Conservation (phyloP, 2,888 invertebrate species). For the Apamea crenata region DNA sequence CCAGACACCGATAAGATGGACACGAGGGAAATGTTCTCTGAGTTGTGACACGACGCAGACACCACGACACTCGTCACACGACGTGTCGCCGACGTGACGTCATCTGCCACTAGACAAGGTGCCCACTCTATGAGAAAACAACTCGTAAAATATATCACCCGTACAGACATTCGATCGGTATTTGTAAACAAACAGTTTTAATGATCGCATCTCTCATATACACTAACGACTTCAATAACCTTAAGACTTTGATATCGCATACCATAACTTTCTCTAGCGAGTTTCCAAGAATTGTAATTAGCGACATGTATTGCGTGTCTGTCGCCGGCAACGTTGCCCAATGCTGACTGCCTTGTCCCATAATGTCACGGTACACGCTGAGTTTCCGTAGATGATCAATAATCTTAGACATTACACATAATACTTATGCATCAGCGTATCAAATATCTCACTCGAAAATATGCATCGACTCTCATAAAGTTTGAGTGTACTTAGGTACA, state of each 20-base stretch:
- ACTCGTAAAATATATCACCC: conserved; percentile 46
- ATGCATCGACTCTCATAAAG: conserved; percentile 38
- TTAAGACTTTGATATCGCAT: conserved; percentile 30
- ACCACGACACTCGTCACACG: conserved; percentile 24
- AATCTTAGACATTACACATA: conserved; percentile 35
- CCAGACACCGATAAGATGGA: conserved; percentile 43
- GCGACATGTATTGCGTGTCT: conserved; percentile 52
- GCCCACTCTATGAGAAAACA: conserved; percentile 48
- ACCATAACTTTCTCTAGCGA: conserved; percentile 60
- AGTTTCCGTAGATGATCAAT: conserved; percentile 39
- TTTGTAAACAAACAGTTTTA: conserved; percentile 52
- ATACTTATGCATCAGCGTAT: conserved; percentile 23
- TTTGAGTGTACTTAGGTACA: conserved; percentile 19
- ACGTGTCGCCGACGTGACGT: conserved; percentile 39
- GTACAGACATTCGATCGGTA: conserved; percentile 41
- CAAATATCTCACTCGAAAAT: conserved; percentile 43
- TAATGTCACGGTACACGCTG: conserved; percentile 47
- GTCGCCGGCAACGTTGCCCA: conserved; percentile 53
- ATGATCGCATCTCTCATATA: conserved; percentile 34
- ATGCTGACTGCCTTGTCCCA: conserved; percentile 63
- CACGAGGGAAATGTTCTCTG: conserved; percentile 50
- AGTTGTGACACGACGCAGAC: conserved; percentile 35
- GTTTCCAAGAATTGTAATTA: conserved; percentile 55
- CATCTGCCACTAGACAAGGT: conserved; percentile 24
- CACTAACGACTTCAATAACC: conserved; percentile 31